Base-by-base conservation (phyloP, 2,113 vertebrate genomes). In the Talpa occidentalis region DNA sequence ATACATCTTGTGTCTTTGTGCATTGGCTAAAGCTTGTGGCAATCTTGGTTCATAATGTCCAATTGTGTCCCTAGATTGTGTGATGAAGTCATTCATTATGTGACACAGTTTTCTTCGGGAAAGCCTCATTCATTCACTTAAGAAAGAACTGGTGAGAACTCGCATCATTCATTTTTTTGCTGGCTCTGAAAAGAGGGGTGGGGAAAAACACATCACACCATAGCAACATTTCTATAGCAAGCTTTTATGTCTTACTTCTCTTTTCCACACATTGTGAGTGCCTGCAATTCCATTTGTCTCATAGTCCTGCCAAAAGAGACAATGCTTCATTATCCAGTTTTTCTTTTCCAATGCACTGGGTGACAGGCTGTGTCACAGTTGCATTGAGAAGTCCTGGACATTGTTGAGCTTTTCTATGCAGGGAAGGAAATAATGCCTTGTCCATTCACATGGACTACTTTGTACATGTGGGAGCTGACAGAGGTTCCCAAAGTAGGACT, bases 351-450 rank as follows among this genome's bases (percentile, higher is more conserved):
- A 5, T 60, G 47, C 32, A 79, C 21, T 28, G 6, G 82, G 69
- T 86, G 69, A 95, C 78, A 95, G 69, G 26, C 78, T 82, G 17
- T 59, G 67, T 90, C 85, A 94, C 37, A 66, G 73, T 59, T 2
- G 6, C 40, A 52, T 35, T 93, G 90, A 91, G 47, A 88, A 87
- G 60, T n/a, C 30, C 56, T 74, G 47, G n/a, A 74, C 30, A 80
- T 80, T 79, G 70, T 70, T 74, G 64, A 93, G 14, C 19, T 92
- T 95, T 96, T 96, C 74, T 96, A 64, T 69, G 62, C 12, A 74
- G 4, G 14, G 78, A 91, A 70, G 62, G 91, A 93, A 95, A 67
- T 35, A 91, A 94, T 22, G 90, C 44, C 12, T 70, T 90, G 26
- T 64, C 62, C 56, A 74, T 88, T 95, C n/a, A 82, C 42, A n/a